Evolutionary conservation across 1,140 invertebrate species (phyloP), one percentile per base, ranked within the genome.

Genomic region (Drosophila busckii): DNA sequence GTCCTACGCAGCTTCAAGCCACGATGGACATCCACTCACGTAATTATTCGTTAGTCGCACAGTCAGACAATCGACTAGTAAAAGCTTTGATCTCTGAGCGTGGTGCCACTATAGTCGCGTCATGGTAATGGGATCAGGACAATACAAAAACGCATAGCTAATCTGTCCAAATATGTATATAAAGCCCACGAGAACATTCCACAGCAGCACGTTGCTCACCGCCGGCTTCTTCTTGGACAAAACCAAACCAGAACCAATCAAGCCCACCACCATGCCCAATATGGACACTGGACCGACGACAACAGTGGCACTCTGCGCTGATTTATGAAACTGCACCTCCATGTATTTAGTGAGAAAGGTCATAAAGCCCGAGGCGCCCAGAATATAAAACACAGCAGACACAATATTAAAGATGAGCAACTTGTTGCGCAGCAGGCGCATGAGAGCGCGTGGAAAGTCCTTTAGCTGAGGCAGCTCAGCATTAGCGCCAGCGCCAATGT

Each of bases 321-420:
- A 90, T 41, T 90, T 90, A 61, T 90, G 88, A 55, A 92, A 94
- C 63, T 93, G 91, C 3, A 92, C 89, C 86, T 94, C 93, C 60
- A 94, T 89, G 66, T 93, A 94, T 67, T 93, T 93, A 3, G 92
- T 91, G 60, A 93, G 86, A 65, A 91, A 94, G 1, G 92, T 93
- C 59, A 92, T 91, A 45, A 93, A 93, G 0, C 91, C 92, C 3
- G 91, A 89, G 3, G 91, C 89, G 3, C 92, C 92, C 29, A 93
- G 87, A 7, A 93, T 88, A 46, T 91, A 91, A 58, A 92, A 92
- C 3, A 91, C 89, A 0, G 78, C 90, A 35, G 90, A 89, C 0
- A 89, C 73, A 25, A 90, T 91, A 61, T 92, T 92, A 10, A 88
- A 88, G 29, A 91, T 88, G 2, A 92, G 70, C 17, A 92, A 66